Evolutionary conservation across 1,140 invertebrate species (phyloP), one percentile per base, ranked within the genome.

Genomic region (Helicoverpa armigera): DNA sequence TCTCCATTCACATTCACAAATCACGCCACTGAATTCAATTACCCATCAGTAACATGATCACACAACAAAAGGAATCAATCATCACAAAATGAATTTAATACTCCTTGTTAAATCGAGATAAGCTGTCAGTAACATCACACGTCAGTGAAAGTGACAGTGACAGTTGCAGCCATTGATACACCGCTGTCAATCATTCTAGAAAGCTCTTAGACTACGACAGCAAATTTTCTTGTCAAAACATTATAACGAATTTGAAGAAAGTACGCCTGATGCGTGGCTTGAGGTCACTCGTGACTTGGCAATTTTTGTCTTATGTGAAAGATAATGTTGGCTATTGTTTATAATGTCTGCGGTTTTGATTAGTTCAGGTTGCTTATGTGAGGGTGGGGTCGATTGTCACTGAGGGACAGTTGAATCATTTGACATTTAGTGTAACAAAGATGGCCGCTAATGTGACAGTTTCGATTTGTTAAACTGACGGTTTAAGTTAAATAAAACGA

Each of bases 201-300:
- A 85, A 88, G 85, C 67, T 69, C 70, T 70, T 58, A 53, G 54
- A 74, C 60, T 80, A 77, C 74, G 58, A 58, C 72, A 70, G 74
- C 81, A 81, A 87, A 85, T 89, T 87, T 87, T 84, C 86, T 84
- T 87, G 88, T 90, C 89, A 89, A 89, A 89, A 88, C 82, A 87
- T 85, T 85, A 84, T 88, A 83, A 86, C 84, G 85, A 85, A 87
- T 83, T 84, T 74, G 74, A 85, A 83, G 87, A 87, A 83, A 84
- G 82, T 56, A 63, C 50, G 31, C 31, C 18, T 58, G 58, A 51
- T 51, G 75, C 48, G 74, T 77, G 74, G 61, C 61, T 61, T 77
- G 65, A 54, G 75, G 61, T 51, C 61, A 43, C 23, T 77, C 75
- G 75, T 77, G 75, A 77, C 75, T 65, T n/a, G 31, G 75, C 75